phyloP scores from a whole-genome alignment of 1,140 invertebrate genomes.

The Diorhabda elongata region DNA sequence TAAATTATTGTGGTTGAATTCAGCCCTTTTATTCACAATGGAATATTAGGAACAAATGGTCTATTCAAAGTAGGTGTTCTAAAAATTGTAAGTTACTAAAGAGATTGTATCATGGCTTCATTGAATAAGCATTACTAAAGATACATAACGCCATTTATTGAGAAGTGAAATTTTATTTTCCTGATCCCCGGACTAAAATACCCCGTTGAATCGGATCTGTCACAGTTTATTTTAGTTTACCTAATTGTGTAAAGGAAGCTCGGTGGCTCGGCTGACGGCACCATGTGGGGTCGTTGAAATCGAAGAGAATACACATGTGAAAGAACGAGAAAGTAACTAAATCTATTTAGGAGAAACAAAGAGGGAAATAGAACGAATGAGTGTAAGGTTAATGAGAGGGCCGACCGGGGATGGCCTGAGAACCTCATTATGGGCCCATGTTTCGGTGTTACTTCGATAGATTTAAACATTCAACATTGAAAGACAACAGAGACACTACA shows the following conservation, averaged over 20 bases:
- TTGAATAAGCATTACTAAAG: no score
- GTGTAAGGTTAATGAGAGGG: conserved; percentile 33
- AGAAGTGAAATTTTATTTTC: no score
- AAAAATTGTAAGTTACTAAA: no score
- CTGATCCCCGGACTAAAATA: background rate
- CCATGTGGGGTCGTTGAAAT: conserved; percentile 22
- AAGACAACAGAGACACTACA: conserved; percentile 5
- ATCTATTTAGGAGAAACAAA: background rate
- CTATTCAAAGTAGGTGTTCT: no score
- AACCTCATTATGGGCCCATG: conserved; percentile 31
- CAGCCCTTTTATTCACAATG: no score
- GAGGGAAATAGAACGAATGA: conserved; percentile 4
- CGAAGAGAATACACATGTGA: conserved; percentile 11
- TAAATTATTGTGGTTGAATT: no score
- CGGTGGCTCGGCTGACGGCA: conserved; percentile 5
- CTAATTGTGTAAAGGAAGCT: conserved; percentile 22
- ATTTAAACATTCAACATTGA: conserved; percentile 24
- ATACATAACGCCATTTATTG: no score
- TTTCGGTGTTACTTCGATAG: conserved; percentile 26
- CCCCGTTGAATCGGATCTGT: background rate
- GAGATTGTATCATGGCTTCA: no score
- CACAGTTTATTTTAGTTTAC: conserved; percentile 17
- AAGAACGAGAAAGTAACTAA: background rate
- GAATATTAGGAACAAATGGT: no score
- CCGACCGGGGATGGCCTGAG: conserved; percentile 20